Base-by-base conservation (phyloP, 1,140 invertebrate species). In the Drosophila pachea region DNA sequence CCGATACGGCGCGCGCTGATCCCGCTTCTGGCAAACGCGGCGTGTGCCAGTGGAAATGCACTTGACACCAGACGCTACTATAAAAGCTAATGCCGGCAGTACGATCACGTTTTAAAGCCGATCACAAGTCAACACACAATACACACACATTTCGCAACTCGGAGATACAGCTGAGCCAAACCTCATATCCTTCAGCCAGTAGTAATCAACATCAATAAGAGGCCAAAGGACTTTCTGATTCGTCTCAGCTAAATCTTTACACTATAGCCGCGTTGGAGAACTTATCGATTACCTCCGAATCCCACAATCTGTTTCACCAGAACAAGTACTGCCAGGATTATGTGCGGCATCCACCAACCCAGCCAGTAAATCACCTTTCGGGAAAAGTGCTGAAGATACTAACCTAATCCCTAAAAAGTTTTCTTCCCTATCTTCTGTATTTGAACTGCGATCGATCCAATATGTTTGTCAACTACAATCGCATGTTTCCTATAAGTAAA, bases 351-450 rank as follows among this genome's bases (percentile, higher is more conserved):
- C 33, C 40, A 22, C 22, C 1, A 49, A 45, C 60, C 60, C 68
- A 84, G 47, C 73, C 79, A 65, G 73, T 83, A 6, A 78, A 78
- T 42, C 65, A 61, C 58, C 68, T 83, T 4, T 73, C 79, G 38
- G 79, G 47, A 5, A 83, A 83, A 48, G 0, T 84, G 14, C 73
- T 83, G 7, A 83, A 83, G 36, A 73, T 83, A 55, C 38, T 83
- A 42, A 7, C 68, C 0, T 84, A 84, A 78, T 33, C 32, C 31
- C 40, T 5, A 5, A 22, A 11, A 47, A 32, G 11, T 33, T 31
- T 50, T 5, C 52, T 47, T 43, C 4, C 12, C 6, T 12, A 43
- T 12, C 11, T 22, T 22, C 22, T 22, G 22, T 3, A 22, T 22
- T 22, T 22, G n/a, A n/a, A n/a, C n/a, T n/a, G n/a, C n/a, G n/a